Percentiles rank a stretch among this genome's conserved stretches.
Evolutionary conservation across 1,140 invertebrate species (phyloP).

Genomic region (Archivesica marissinica): DNA sequence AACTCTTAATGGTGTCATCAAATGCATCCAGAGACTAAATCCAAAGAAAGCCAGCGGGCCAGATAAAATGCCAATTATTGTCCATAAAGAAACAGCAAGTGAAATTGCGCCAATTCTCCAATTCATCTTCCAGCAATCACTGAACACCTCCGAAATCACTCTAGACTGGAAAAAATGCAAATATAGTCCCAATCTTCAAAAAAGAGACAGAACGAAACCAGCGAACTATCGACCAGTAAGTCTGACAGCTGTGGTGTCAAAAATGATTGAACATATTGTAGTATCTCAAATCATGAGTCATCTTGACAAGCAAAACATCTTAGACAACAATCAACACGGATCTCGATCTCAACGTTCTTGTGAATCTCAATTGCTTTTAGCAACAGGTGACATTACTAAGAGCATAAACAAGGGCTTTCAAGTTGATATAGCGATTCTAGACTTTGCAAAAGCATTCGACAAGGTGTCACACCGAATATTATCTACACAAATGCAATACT

Average conservation of each 20-base stretch:
- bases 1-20: not conserved
- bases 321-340: conserved; percentile 58
- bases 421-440: conserved; percentile 49
- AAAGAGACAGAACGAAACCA: conserved; percentile 18
- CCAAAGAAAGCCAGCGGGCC: conserved; percentile 20
- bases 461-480: conserved; percentile 54
- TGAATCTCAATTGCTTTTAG: conserved; percentile 60
- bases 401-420: conserved; percentile 19
- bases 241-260: conserved; percentile 23
- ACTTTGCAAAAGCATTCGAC: conserved; percentile 66
- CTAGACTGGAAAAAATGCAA: conserved; percentile 26
- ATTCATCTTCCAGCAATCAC: not conserved
- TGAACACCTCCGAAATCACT: not conserved
- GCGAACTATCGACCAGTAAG: conserved; percentile 32
- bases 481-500: conserved; percentile 41
- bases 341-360: conserved; percentile 56
- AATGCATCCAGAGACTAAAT: not conserved
- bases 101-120: not conserved
- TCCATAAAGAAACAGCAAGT: not conserved
- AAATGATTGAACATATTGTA: conserved; percentile 35
- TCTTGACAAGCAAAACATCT: conserved; percentile 41
- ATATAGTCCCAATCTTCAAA: conserved; percentile 6
- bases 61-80: conserved; percentile 3
- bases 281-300: conserved; percentile 58
- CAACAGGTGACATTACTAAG: conserved; percentile 36